Base-by-base conservation (phyloP, 2,113 vertebrate species). In the Carassius carassius region DNA sequence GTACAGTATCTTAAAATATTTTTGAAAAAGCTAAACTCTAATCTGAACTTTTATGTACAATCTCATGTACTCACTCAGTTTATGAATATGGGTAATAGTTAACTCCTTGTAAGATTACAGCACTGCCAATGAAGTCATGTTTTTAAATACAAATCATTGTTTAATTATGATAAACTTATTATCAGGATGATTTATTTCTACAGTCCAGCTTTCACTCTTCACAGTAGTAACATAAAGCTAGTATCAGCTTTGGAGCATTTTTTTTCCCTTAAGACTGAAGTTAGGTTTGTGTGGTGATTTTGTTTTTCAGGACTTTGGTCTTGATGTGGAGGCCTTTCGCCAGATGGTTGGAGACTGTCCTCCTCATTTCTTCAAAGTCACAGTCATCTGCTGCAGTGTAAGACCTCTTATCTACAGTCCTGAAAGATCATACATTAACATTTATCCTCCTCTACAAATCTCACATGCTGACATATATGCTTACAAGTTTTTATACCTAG, bases 381-480 rank as follows among this genome's bases (percentile, higher is more conserved):
- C 97, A 35, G 95, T 98, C 84, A 94, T 94, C 89, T 99, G 97
- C 94, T 99, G 97, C 92, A 94, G 92, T 32, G 98, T 98, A 91
- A 95, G 97, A 62, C 21, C 8, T 14, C 63, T 67, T 67, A 67
- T 67, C 63, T 35, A 9, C 29, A 11, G 14, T 17, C 14, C 32
- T 67, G 14, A 17, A 16, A 9, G 25, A 17, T 47, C 44, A 47
- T 12, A 47, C 44, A 49, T 70, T 21, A n/a, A 72, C 37, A 47
- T 13, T 35, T 41, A 4, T 8, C 17, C 32, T 10, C 44, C 4
- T 14, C 14, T 44, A 47, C 3, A 60, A 4, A 79, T 16, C 14
- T 5, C 49, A 51, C 4, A 51, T 47, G 17, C 19, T 29, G 9
- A 75, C 19, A 17, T 5, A 17, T 5, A 56, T 56, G 17, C 11